Conservation (phyloP, 2,797 vertebrate species). For the Aulostomus chinensis region DNA sequence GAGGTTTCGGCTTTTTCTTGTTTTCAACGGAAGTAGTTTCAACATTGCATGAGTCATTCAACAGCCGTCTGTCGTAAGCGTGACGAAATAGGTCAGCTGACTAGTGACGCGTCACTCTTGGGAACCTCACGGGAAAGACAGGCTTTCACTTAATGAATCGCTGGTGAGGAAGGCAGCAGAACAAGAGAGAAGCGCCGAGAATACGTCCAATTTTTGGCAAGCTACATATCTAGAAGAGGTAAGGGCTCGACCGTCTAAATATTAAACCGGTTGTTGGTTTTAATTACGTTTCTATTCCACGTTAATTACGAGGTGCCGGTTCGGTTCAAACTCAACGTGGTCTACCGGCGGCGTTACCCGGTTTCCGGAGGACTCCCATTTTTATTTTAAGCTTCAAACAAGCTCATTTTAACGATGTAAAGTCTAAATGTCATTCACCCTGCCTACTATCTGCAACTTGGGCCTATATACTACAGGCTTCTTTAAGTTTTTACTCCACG, state of each 20-base stretch:
- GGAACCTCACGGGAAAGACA: slow-evolving; percentile 8
- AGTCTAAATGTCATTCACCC: too few species aligned
- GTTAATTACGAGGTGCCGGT: background rate
- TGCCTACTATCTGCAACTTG: too few species aligned
- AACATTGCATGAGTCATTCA: background rate
- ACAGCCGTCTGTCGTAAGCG: background rate
- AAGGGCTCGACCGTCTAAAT: background rate
- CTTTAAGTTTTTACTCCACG: too few species aligned
- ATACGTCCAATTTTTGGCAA: background rate
- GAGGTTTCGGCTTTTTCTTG: too few species aligned
- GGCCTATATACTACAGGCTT: too few species aligned
- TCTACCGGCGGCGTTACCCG: background rate
- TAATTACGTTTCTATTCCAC: accelerated
- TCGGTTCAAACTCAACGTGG: slow-evolving; percentile 22
- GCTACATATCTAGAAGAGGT: slow-evolving; percentile 6
- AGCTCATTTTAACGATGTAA: too few species aligned
- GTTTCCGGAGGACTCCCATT: background rate
- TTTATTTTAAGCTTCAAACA: too few species aligned
- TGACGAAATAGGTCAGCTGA: slow-evolving; percentile 61
- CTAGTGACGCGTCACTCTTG: slow-evolving; percentile 26
- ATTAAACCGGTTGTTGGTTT: accelerated
- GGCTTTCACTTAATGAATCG: background rate
- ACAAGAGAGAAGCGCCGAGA: too few species aligned
- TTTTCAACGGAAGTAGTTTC: too few species aligned
- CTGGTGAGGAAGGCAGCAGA: too few species aligned